Evolutionary conservation across 2,797 vertebrate genomes (phyloP), one percentile per base, ranked within the genome.

Genomic region (Sebastes dallii): DNA sequence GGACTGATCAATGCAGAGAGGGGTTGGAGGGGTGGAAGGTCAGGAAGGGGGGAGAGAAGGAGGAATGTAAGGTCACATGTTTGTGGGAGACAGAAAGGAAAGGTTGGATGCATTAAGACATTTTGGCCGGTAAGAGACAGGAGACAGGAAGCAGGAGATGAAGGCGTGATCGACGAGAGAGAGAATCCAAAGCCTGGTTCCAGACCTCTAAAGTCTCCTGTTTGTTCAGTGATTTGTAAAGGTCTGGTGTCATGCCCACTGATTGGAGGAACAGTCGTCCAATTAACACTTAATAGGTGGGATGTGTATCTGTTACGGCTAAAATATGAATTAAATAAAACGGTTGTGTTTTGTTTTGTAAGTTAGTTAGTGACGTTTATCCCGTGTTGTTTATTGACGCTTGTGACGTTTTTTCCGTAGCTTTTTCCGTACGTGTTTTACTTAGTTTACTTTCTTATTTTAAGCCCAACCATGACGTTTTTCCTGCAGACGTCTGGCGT

Each of bases 1-100:
- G 12, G 82, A 58, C 60, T 91, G 88, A 91, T 93, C 90, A 86
- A 86, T 91, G 80, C 27, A 16, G 32, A 42, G 66, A 10, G 66
- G 2, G 22, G 24, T 52, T 14, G 16, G 73, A 64, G 59, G 36
- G 64, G 18, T 39, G 72, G 30, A 29, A 78, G 82, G 59, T 66
- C 5, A 70, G 36, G 73, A 11, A 27, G 30, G 39, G 13, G 65
- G 9, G 52, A 22, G 52, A 54, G 52, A 54, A 22, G 52, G 27
- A 12, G 9, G 13, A 39, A 50, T n/a, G 22, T 9, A 16, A 24
- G 52, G 68, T 80, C 24, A 30, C 70, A 52, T 42, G 34, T 77
- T 77, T 67, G 42, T 29, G 55, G 22, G 59, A 20, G 39, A 16
- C 5, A 6, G 8, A 42, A 55, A 42, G 25, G 24, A 56, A 32